Evolutionary conservation across 2,888 invertebrate species (phyloP), one percentile per base, ranked within the genome.

Genomic region (Acleris laterana): DNA sequence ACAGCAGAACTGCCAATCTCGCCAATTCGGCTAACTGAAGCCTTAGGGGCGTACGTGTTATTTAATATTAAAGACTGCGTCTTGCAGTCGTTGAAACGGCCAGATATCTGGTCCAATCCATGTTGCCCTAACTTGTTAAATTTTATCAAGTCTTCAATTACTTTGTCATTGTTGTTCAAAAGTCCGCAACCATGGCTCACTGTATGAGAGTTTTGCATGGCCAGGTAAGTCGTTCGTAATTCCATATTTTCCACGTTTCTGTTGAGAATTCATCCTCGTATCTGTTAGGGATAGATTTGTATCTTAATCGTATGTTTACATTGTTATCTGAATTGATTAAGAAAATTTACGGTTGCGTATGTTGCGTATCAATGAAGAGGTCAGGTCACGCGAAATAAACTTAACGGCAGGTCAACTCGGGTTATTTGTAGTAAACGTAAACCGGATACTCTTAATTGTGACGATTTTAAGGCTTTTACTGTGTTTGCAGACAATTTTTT

Each of bases 121-220:
- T 93, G 92, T 87, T 83, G 83, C 87, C 81, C 75, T 80, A 77
- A 85, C 81, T 80, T 71, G 77, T 76, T 73, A 81, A 81, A 79
- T 76, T 77, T 68, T 72, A 73, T 73, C 71, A 76, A 71, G 74
- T 74, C 68, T 72, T 76, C 75, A 73, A 74, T 76, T 76, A 72
- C 72, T 78, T 75, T 73, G 75, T 76, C 11, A 74, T 80, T 73
- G 70, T 76, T 75, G 82, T 81, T 82, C 78, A 79, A 73, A 81
- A 81, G 90, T 92, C 90, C 71, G 88, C 86, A 83, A 94, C 93
- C 94, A 96, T 96, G 96, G 96, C 95, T 93, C 95, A 95, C 94
- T 96, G 95, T 94, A 94, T 94, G 84, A 93, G 95, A 94, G 95
- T 96, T 94, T 94, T 96, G 93, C 95, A 95, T 94, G 95, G 95